Evolutionary conservation across 2,113 vertebrate genomes (phyloP).

Genomic region (Pungitius pungitius): DNA sequence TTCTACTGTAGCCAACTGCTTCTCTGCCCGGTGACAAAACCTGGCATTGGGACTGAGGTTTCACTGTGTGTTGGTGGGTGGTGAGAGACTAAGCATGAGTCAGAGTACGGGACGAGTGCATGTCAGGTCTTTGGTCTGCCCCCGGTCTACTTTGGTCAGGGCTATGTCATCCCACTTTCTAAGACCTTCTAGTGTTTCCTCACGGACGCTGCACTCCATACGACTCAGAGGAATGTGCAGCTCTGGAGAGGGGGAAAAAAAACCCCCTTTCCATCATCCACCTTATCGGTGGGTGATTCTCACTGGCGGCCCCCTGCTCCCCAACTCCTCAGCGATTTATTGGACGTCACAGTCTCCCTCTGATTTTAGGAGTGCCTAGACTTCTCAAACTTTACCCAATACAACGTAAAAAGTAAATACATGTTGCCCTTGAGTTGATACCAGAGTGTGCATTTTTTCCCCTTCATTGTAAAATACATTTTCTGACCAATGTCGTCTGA

Average conservation of each 20-base stretch:
- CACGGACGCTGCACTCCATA: neutral
- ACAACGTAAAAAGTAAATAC: slow-evolving; percentile 22
- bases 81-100: slow-evolving; percentile 77
- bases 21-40: slow-evolving; percentile 78
- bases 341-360: slow-evolving; percentile 28
- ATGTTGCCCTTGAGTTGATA: slow-evolving; percentile 7
- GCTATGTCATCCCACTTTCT: slow-evolving; percentile 57
- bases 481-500: slow-evolving; percentile 33
- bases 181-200: slow-evolving; percentile 37
- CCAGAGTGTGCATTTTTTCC: slow-evolving; percentile 11
- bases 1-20: slow-evolving; percentile 76
- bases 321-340: slow-evolving; percentile 31
- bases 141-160: slow-evolving; percentile 50
- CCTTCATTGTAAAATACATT: slow-evolving; percentile 18
- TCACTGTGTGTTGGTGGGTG: slow-evolving; percentile 77
- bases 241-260: neutral
- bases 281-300: slow-evolving; percentile 55
- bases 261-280: slow-evolving; percentile 33
- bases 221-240: slow-evolving; percentile 23
- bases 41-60: slow-evolving; percentile 79
- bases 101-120: slow-evolving; percentile 74
- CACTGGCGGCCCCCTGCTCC: slow-evolving; percentile 44
- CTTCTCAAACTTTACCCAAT: slow-evolving; percentile 11
- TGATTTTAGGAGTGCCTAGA: slow-evolving; percentile 21
- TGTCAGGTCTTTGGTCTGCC: slow-evolving; percentile 74